These are phyloP conservation scores for human DNA, from an alignment of 2,113 vertebrate species.

Conservation along the genomic window DNA sequence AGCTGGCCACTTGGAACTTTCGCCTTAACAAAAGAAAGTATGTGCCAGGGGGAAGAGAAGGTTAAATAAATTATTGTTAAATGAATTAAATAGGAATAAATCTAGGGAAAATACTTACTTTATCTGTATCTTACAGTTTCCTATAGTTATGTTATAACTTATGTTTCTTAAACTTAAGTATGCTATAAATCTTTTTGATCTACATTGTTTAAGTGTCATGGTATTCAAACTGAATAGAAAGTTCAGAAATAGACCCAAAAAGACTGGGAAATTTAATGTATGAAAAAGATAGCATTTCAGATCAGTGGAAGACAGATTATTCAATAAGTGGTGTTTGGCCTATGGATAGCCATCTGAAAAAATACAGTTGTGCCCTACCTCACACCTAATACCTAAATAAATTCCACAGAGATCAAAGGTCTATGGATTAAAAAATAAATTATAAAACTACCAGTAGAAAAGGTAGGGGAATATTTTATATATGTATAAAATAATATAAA, in stretches of 20 bases:
- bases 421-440: background rate
- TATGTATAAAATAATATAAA: background rate
- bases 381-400: background rate
- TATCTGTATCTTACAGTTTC: background rate
- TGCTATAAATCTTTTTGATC: background rate
- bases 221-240: background rate
- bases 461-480: background rate
- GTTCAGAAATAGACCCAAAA: background rate
- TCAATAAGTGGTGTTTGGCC: background rate
- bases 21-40: background rate
- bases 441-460: background rate
- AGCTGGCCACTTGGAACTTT: constrained; percentile 2
- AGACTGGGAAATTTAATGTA: background rate
- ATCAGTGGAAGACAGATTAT: background rate
- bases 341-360: background rate
- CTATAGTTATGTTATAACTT: background rate
- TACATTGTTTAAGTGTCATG: background rate
- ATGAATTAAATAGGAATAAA: constrained; percentile 14
- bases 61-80: background rate
- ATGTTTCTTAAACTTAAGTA: background rate
- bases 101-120: background rate
- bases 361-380: background rate
- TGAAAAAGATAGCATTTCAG: background rate
- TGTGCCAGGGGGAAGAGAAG: background rate
- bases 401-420: background rate